Conservation (phyloP, 2,888 invertebrate species). For the Iphiclides podalirius region DNA sequence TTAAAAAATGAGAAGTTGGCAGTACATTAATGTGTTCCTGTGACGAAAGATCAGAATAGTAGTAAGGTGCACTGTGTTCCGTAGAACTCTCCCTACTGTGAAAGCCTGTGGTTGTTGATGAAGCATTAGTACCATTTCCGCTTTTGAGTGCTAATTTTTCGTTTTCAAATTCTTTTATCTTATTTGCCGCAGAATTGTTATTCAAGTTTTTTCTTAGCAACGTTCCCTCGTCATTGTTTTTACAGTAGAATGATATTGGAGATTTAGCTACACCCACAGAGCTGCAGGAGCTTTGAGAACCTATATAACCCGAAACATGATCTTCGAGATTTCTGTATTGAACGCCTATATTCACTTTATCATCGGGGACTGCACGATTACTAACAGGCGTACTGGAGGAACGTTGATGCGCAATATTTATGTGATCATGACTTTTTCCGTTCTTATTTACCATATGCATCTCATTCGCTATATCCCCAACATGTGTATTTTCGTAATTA, state of each 20-base stretch:
- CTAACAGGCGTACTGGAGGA: conserved; percentile 64
- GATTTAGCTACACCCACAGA: conserved; percentile 57
- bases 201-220: conserved; percentile 67
- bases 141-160: conserved; percentile 58
- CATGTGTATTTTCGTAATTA: conserved; percentile 35
- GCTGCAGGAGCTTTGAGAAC: conserved; percentile 62
- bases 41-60: conserved; percentile 88
- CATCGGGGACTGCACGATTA: conserved; percentile 39
- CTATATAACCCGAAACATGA: conserved; percentile 52
- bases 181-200: conserved; percentile 57
- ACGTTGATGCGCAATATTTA: conserved; percentile 39
- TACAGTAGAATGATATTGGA: conserved; percentile 72
- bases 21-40: conserved; percentile 73
- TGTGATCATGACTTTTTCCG: not conserved
- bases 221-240: conserved; percentile 62
- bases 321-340: conserved; percentile 46
- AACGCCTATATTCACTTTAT: conserved; percentile 36
- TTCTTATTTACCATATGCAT: conserved; percentile 15
- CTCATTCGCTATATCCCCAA: conserved; percentile 32
- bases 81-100: conserved; percentile 83
- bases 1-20: conserved; percentile 67
- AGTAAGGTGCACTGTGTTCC: conserved; percentile 89
- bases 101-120: conserved; percentile 67
- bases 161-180: conserved; percentile 69
- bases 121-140: conserved; percentile 52